phyloP scores from a whole-genome alignment of 2,888 invertebrate species.

The Agrotis clavis region DNA sequence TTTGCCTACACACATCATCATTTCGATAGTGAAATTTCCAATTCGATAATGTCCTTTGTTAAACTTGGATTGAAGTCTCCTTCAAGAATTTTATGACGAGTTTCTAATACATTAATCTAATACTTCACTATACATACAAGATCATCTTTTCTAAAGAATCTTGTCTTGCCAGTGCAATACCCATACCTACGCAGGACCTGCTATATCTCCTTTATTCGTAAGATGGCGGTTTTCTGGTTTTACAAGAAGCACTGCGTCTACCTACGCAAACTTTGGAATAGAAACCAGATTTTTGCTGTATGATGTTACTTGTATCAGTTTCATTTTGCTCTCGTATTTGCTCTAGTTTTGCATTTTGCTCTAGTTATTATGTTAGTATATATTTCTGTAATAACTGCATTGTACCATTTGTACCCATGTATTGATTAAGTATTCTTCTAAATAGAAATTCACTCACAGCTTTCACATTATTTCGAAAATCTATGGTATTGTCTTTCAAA shows the following conservation, averaged over 20 bases:
- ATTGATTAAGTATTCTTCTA: neutral
- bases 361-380: conserved; percentile 1
- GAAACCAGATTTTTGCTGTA: conserved; percentile 55
- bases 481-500: neutral
- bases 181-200: conserved; percentile 33
- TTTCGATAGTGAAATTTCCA: too few relatives aligned
- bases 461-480: neutral
- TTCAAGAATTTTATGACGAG: neutral
- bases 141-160: conserved; percentile 24
- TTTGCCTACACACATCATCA: neutral
- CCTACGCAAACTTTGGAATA: conserved; percentile 60
- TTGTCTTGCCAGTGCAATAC: conserved; percentile 22
- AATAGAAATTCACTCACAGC: neutral
- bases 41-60: too few relatives aligned
- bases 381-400: neutral
- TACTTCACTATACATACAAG: neutral
- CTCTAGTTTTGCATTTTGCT: too few relatives aligned
- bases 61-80: neutral
- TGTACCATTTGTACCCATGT: neutral
- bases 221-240: conserved; percentile 56
- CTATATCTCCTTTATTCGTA: conserved; percentile 51
- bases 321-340: conserved; percentile 15
- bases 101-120: neutral
- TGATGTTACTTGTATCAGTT: conserved; percentile 52
- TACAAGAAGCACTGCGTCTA: conserved; percentile 47